phyloP scores from a whole-genome alignment of 2,113 vertebrate species.

The Isichthys henryi region DNA sequence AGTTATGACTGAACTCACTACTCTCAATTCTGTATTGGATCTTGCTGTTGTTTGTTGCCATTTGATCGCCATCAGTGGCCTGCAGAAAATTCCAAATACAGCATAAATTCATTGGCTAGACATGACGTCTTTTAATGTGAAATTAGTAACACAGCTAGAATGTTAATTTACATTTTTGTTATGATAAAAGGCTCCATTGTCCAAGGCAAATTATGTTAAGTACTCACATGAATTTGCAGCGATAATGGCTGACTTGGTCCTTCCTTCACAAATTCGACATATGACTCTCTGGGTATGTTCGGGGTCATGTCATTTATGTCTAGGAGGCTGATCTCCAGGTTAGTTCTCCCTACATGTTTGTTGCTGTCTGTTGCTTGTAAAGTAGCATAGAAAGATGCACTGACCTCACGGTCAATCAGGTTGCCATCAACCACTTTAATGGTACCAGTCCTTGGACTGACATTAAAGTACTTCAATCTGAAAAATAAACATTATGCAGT shows the following conservation, averaged over 20 bases:
- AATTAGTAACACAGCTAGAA: neutral
- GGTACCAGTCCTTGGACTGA: conserved; percentile 46
- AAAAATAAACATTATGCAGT: neutral
- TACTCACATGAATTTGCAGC: conserved; percentile 58
- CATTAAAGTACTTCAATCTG: conserved; percentile 63
- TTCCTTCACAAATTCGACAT: conserved; percentile 67
- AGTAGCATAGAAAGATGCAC: conserved; percentile 63
- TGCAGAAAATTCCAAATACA: conserved; percentile 38
- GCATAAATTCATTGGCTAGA: neutral
- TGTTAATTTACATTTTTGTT: neutral
- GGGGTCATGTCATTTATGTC: conserved; percentile 76
- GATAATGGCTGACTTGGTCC: conserved; percentile 29
- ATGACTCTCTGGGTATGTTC: conserved; percentile 52
- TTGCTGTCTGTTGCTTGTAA: conserved; percentile 72
- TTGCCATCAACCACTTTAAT: conserved; percentile 57
- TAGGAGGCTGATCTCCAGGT: conserved; percentile 65
- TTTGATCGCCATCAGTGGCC: conserved; percentile 76
- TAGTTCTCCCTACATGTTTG: conserved; percentile 49
- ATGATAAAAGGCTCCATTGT: neutral
- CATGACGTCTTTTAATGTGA: neutral
- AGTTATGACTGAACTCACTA: conserved; percentile 64
- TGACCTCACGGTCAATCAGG: conserved; percentile 71
- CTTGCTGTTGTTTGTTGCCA: conserved; percentile 62
- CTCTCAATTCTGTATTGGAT: conserved; percentile 60
- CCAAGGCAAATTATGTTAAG: neutral